A percentile compares a stretch with the other conserved stretches of the same genome.
phyloP scores from a whole-genome alignment of 2,113 vertebrate species.

The Oxygymnocypris stewartii region DNA sequence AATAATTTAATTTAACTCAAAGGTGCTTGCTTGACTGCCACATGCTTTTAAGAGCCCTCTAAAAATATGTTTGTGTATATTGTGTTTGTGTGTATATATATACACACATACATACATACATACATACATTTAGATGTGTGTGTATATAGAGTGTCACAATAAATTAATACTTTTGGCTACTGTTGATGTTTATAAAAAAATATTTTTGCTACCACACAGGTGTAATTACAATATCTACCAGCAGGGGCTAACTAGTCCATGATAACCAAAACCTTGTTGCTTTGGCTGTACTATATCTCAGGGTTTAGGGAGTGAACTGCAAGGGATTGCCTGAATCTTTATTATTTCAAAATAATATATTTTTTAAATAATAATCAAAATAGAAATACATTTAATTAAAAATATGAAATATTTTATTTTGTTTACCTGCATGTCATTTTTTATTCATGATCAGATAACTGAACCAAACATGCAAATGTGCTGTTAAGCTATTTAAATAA shows the following conservation, averaged over 20 bases:
- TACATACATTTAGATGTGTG: no score
- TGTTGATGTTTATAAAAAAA: no score
- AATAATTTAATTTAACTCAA: slow-evolving; percentile 7
- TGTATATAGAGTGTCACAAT: not conserved
- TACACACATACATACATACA: no score
- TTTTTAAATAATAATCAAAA: no score
- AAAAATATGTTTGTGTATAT: not conserved
- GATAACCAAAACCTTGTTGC: not conserved
- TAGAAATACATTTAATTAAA: not conserved
- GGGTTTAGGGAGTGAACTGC: not conserved
- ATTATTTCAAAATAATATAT: not conserved
- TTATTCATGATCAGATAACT: not conserved
- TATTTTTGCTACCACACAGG: not conserved
- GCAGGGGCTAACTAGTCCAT: not conserved
- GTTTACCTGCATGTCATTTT: not conserved
- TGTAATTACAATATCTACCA: no score
- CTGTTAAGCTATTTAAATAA: not conserved
- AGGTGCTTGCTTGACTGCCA: not conserved
- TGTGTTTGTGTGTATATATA: no score
- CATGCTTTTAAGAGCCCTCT: not conserved
- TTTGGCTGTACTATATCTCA: not conserved
- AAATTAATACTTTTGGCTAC: no score
- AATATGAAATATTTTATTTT: not conserved
- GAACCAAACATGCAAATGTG: not conserved
- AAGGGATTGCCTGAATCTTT: not conserved